These are phyloP conservation scores for Lepisosteus osseus DNA, from an alignment of 2,113 vertebrate genomes.

Conservation along the genomic window DNA sequence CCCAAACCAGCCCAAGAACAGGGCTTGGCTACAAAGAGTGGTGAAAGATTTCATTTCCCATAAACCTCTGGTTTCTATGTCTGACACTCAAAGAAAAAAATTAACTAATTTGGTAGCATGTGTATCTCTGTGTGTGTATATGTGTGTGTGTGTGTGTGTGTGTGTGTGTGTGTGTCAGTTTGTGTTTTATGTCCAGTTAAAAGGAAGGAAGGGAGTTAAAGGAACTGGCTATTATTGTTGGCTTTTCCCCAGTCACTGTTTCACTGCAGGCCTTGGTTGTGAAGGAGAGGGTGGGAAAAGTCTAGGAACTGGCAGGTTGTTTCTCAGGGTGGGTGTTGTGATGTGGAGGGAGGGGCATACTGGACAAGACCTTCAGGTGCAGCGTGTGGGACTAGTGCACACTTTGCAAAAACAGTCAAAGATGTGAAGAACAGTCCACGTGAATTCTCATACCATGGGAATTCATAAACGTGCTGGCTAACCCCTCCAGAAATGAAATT, in stretches of 20 bases:
- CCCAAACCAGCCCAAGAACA: no score
- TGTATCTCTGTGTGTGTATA: not conserved
- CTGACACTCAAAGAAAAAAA: constrained; percentile 31
- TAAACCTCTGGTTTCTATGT: not conserved
- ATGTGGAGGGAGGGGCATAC: not conserved
- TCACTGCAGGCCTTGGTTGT: constrained; percentile 30
- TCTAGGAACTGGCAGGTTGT: constrained; percentile 5
- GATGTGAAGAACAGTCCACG: not conserved
- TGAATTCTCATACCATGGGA: not conserved
- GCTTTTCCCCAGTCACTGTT: constrained; percentile 46
- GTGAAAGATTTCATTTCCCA: not conserved
- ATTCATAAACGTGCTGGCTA: no score
- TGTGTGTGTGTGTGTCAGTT: constrained; percentile 10
- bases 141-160: not conserved
- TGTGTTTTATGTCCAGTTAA: constrained; percentile 11
- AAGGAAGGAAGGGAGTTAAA: constrained; percentile 60
- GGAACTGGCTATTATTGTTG: constrained; percentile 51
- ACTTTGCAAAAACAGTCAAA: not conserved
- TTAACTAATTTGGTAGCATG: constrained; percentile 45
- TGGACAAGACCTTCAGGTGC: no score
- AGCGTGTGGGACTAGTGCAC: not conserved
- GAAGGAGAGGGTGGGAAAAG: constrained; percentile 43
- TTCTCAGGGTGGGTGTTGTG: constrained; percentile 9
- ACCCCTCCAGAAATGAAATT: no score
- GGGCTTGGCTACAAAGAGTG: not conserved